Conservation (phyloP, 2,888 invertebrate species). For the Pandemis heparana region DNA sequence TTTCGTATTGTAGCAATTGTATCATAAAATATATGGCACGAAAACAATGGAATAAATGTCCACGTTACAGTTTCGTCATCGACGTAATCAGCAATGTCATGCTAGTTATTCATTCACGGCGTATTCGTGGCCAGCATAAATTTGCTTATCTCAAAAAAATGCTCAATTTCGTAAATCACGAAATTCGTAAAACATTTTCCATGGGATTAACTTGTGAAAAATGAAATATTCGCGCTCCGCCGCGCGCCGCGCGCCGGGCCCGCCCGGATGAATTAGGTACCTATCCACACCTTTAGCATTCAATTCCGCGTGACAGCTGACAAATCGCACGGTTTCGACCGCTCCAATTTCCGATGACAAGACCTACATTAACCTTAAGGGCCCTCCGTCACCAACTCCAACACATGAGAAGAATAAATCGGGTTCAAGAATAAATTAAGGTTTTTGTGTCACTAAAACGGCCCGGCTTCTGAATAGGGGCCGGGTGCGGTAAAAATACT, state of each 20-base stretch:
- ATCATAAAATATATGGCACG: not conserved
- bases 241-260: slow-evolving; percentile 22
- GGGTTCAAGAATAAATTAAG: slow-evolving; percentile 83
- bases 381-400: slow-evolving; percentile 77
- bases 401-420: slow-evolving; percentile 77
- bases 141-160: slow-evolving; percentile 37
- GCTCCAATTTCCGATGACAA: slow-evolving; percentile 81
- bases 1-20: not conserved
- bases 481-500: slow-evolving; percentile 44
- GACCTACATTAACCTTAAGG: slow-evolving; percentile 81
- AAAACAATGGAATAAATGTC: not conserved
- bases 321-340: slow-evolving; percentile 74
- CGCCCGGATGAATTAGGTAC: slow-evolving; percentile 50
- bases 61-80: not conserved
- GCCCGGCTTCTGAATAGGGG: slow-evolving; percentile 63
- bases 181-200: slow-evolving; percentile 41
- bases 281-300: slow-evolving; percentile 64
- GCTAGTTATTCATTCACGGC: slow-evolving; percentile 27
- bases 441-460: slow-evolving; percentile 77
- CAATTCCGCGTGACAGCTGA: slow-evolving; percentile 74
- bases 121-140: slow-evolving; percentile 20
- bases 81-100: not conserved
- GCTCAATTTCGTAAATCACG: slow-evolving; percentile 34
- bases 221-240: slow-evolving; percentile 41
- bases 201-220: slow-evolving; percentile 44